Percentiles rank a stretch among this genome's conserved stretches.
These are phyloP conservation scores for Eristalinus sepulchralis DNA, from an alignment of 2,888 invertebrate genomes.

Conservation along the genomic window DNA sequence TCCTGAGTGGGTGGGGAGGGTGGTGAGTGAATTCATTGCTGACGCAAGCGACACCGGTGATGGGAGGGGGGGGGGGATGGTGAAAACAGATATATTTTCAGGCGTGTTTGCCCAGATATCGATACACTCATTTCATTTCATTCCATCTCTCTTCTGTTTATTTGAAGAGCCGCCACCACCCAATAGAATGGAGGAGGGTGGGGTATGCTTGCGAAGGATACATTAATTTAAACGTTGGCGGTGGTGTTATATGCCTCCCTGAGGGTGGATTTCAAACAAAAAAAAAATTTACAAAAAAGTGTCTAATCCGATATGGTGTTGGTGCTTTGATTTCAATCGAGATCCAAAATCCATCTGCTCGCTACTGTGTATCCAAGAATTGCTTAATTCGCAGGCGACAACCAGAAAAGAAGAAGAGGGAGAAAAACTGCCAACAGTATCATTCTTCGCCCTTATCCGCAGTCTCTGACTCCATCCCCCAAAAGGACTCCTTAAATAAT, in stretches of 20 bases:
- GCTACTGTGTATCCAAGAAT: constrained; percentile 46
- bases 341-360: constrained; percentile 45
- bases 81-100: neutral
- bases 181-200: neutral
- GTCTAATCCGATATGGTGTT: constrained; percentile 30
- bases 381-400: constrained; percentile 57
- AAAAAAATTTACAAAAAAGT: neutral
- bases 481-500: constrained; percentile 55
- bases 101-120: neutral
- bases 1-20: too few relatives aligned
- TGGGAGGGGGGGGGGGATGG: neutral
- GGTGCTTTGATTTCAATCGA: constrained; percentile 15
- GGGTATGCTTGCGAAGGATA: constrained; percentile 10
- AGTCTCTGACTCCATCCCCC: neutral
- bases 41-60: too few relatives aligned
- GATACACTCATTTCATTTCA: neutral
- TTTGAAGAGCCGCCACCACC: neutral
- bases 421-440: constrained; percentile 24
- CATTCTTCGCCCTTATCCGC: neutral
- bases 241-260: constrained; percentile 17
- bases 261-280: constrained; percentile 19
- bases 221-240: constrained; percentile 46
- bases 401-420: too few relatives aligned
- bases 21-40: neutral
- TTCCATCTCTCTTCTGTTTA: neutral